These are phyloP conservation scores for Melanchra persicariae DNA, from an alignment of 2,888 invertebrate species.

Conservation along the genomic window DNA sequence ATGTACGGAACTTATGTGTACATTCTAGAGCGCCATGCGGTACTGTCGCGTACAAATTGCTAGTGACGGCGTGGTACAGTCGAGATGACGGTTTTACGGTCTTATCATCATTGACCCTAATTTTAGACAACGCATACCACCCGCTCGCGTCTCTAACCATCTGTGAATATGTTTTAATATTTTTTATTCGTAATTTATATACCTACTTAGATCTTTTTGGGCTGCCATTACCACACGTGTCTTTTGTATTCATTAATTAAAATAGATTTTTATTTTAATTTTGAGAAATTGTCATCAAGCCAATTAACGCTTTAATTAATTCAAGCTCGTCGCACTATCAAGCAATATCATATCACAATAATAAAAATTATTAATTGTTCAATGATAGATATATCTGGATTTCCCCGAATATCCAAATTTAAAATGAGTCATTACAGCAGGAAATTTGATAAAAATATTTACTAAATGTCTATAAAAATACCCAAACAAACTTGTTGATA, in stretches of 20 bases:
- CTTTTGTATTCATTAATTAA: slow-evolving; percentile 4
- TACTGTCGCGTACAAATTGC: slow-evolving; percentile 33
- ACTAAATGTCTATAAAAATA: not conserved
- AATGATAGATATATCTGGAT: not conserved
- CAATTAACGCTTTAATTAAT: not conserved
- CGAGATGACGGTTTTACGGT: slow-evolving; percentile 78
- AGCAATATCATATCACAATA: not conserved
- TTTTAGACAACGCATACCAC: slow-evolving; percentile 77
- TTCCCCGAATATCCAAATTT: slow-evolving; percentile 10
- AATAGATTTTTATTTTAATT: not conserved
- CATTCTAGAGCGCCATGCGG: slow-evolving; percentile 6
- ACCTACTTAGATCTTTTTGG: slow-evolving; percentile 14
- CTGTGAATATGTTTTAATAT: slow-evolving; percentile 53
- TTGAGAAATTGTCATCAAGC: slow-evolving; percentile 2
- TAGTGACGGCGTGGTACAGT: slow-evolving; percentile 58
- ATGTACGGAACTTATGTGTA: slow-evolving; percentile 17
- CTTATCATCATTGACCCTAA: slow-evolving; percentile 88
- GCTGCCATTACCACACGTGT: slow-evolving; percentile 38
- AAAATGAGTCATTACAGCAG: not conserved
- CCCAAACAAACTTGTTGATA: not conserved
- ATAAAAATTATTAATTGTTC: not conserved
- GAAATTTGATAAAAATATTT: slow-evolving; percentile 28
- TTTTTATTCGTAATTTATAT: slow-evolving; percentile 40
- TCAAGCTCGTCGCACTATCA: not conserved
- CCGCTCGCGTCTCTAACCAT: slow-evolving; percentile 64